These are phyloP conservation scores for Siniperca knerii DNA, from an alignment of 2,113 vertebrate genomes.

Conservation along the genomic window DNA sequence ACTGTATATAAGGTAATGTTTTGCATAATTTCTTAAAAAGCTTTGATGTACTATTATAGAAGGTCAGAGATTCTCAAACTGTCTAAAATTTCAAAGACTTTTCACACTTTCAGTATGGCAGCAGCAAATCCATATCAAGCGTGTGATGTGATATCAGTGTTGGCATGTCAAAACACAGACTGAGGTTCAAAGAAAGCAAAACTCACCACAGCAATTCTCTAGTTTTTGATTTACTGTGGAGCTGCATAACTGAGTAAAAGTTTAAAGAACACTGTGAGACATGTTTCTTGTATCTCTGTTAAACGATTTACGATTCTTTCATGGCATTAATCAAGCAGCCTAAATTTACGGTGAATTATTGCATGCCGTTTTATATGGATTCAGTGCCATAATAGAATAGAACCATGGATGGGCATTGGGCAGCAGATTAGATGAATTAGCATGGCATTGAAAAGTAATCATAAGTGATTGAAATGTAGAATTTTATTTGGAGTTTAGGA, in stretches of 20 bases:
- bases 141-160: conserved; percentile 12
- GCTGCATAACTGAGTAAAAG: conserved; percentile 4
- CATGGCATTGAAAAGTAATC: conserved; percentile 27
- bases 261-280: conserved; percentile 1
- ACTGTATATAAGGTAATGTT: not conserved
- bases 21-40: not conserved
- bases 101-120: not conserved
- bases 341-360: conserved; percentile 6
- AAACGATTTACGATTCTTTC: conserved; percentile 15
- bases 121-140: conserved; percentile 33
- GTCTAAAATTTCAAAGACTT: not conserved
- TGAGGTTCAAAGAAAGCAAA: conserved; percentile 37
- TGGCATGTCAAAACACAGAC: conserved; percentile 14
- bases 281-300: conserved; percentile 20
- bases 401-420: not conserved
- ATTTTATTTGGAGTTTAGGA: conserved; percentile 37
- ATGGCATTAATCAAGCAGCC: not conserved
- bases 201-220: not conserved
- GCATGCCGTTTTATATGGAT: not conserved
- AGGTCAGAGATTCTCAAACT: not conserved
- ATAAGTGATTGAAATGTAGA: conserved; percentile 23
- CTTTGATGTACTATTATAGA: conserved; percentile 20
- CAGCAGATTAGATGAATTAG: not conserved
- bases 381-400: conserved; percentile 11
- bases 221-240: conserved; percentile 37